phyloP scores from a whole-genome alignment of 2,888 invertebrate species.

The Mechanitis mazaeus region DNA sequence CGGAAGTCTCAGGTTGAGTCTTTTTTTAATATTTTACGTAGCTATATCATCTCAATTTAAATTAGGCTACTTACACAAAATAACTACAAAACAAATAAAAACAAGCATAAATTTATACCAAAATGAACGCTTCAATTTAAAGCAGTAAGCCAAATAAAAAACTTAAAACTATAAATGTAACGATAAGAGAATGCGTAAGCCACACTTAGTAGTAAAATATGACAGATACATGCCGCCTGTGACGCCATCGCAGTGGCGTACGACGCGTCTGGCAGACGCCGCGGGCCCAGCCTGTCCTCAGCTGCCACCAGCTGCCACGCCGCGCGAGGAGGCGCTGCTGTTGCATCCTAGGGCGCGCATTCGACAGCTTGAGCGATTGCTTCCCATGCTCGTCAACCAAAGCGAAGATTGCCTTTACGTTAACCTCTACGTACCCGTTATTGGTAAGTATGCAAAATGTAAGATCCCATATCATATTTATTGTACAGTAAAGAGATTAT shows the following conservation, averaged over 20 bases:
- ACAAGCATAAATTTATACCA: too few relatives aligned
- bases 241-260: slow-evolving; percentile 92
- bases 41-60: too few relatives aligned
- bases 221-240: slow-evolving; percentile 94
- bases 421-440: slow-evolving; percentile 95
- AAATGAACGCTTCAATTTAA: too few relatives aligned
- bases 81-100: too few relatives aligned
- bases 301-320: slow-evolving; percentile 71
- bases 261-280: slow-evolving; percentile 86
- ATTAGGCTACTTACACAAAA: too few relatives aligned
- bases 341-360: slow-evolving; percentile 89
- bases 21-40: slow-evolving; percentile 19
- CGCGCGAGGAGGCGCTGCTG: slow-evolving; percentile 79
- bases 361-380: slow-evolving; percentile 88
- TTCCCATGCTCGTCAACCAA: slow-evolving; percentile 91
- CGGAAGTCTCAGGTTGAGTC: slow-evolving; percentile 85
- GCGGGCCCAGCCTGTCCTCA: slow-evolving; percentile 94
- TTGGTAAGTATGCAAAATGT: slow-evolving; percentile 38
- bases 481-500: not conserved
- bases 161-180: slow-evolving; percentile 24
- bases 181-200: not conserved
- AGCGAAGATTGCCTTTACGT: slow-evolving; percentile 98
- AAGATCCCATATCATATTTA: not conserved
- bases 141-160: too few relatives aligned
- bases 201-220: slow-evolving; percentile 8